Percentiles rank a stretch among this genome's conserved stretches.
These are phyloP conservation scores for Rousettus leschenaultii DNA, from an alignment of 2,113 vertebrate species.

Conservation along the genomic window DNA sequence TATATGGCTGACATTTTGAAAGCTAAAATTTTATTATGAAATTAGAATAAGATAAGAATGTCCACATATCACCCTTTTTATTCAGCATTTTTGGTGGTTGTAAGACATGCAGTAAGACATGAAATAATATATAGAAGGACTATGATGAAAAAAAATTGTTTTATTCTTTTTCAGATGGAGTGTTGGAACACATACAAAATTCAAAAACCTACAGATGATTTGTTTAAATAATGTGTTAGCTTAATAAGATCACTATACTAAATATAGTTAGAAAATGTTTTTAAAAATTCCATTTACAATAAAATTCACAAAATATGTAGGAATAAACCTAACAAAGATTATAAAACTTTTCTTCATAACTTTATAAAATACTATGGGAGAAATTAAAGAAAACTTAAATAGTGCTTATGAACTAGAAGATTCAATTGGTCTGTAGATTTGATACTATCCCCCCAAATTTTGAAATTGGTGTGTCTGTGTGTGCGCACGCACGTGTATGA, in stretches of 20 bases:
- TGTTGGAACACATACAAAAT: not conserved
- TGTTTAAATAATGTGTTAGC: not conserved
- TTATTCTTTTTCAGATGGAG: not conserved
- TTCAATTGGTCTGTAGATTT: not conserved
- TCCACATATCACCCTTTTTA: not conserved
- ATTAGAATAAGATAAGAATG: not conserved
- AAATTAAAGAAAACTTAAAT: constrained; percentile 20
- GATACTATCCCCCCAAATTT: not conserved
- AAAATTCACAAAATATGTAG: not conserved
- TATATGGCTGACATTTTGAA: not conserved
- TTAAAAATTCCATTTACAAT: not conserved
- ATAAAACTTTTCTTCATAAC: not conserved
- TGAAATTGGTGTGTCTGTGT: not conserved
- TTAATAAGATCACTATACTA: not conserved
- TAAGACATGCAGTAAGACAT: not conserved
- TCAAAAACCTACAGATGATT: not conserved
- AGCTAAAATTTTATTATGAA: not conserved
- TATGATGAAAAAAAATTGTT: not conserved
- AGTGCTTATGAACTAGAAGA: not conserved
- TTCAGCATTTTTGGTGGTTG: not conserved
- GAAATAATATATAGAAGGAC: not conserved
- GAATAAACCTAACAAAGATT: not conserved
- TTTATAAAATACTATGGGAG: not conserved
- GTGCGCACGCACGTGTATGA: not conserved
- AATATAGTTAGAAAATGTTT: not conserved